Evolutionary conservation across 2,888 invertebrate species (phyloP), one percentile per base, ranked within the genome.

Genomic region (Drosophila suboccidentalis): DNA sequence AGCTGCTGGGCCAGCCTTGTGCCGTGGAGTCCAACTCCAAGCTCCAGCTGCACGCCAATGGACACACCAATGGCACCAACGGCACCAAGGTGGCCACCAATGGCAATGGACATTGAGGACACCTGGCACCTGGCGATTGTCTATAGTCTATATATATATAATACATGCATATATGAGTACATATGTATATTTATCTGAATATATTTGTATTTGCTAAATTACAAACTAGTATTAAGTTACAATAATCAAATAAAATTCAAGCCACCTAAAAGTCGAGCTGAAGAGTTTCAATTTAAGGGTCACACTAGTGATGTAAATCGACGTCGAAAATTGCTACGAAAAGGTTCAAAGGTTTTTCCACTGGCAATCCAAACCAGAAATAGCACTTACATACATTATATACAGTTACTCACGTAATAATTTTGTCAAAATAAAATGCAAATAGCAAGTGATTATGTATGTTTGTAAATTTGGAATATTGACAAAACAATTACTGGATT

Each of bases 11-110:
- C 3, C 77, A 87, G 43, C 36, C 41, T 0, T 87, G 89, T 49
- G 65, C 65, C 39, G 57, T 75, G 26, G 91, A 87, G 11, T 64
- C 85, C 49, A 82, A 13, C 32, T 19, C 55, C 15, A 89, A 86
- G 61, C 57, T 85, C 15, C 88, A 86, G 61, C 57, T 85, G 19
- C 78, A 81, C 11, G 69, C 77, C 44, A 91, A 91, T 66, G 90
- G 78, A 9, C 87, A 89, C 69, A 75, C 59, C 47, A 89, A 46
- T 11, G 50, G 50, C 19, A 75, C 58, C 44, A 89, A 47, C 5
- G 50, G 50, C 19, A 69, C 77, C 62, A 83, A 91, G 26, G 19
- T 87, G 54, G 76, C 82, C 1, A 17, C 80, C 70, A 78, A 90
- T 69, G 89, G 90, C 4, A 90, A 87, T 11, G 82, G 78, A 4